Percentiles rank a stretch among this genome's conserved stretches.
phyloP scores from a whole-genome alignment of 30 jellyfish, hydroid and myxozoan genomes.

The Aurelia sp. region DNA sequence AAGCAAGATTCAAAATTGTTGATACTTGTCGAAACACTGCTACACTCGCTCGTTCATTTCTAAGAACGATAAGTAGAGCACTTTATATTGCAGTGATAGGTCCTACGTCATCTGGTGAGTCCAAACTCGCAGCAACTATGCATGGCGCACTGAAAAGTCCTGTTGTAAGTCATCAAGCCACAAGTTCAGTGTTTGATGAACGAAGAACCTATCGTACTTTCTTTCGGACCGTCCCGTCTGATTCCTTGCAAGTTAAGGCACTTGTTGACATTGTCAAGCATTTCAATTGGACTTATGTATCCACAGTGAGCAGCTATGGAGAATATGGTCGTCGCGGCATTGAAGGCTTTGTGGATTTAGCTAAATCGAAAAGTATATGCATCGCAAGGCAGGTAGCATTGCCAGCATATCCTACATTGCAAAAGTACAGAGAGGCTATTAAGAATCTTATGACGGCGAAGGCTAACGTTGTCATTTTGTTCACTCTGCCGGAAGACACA shows the following conservation, averaged over 20 bases:
- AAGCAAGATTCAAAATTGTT: neutral
- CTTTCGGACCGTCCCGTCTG: conserved; percentile 52
- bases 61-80: no score
- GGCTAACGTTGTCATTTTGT: conserved; percentile 23
- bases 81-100: conserved; percentile 1
- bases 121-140: neutral
- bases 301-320: conserved; percentile 39
- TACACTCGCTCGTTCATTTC: neutral
- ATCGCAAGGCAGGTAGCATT: conserved; percentile 6
- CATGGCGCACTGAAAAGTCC: neutral
- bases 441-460: neutral
- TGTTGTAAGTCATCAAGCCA: conserved; percentile 22
- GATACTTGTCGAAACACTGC: conserved; percentile 20
- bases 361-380: conserved; percentile 11
- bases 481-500: conserved; percentile 30
- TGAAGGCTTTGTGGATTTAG: conserved; percentile 17
- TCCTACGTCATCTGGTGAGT: conserved; percentile 15
- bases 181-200: conserved; percentile 4
- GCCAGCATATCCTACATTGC: neutral
- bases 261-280: conserved; percentile 14
- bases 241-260: conserved; percentile 27
- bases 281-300: conserved; percentile 72
- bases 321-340: conserved; percentile 28
- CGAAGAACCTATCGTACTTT: conserved; percentile 6
- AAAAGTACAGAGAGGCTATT: neutral